These are phyloP conservation scores for Chloroclystis v-ata DNA, from an alignment of 2,888 invertebrate genomes.

Conservation along the genomic window DNA sequence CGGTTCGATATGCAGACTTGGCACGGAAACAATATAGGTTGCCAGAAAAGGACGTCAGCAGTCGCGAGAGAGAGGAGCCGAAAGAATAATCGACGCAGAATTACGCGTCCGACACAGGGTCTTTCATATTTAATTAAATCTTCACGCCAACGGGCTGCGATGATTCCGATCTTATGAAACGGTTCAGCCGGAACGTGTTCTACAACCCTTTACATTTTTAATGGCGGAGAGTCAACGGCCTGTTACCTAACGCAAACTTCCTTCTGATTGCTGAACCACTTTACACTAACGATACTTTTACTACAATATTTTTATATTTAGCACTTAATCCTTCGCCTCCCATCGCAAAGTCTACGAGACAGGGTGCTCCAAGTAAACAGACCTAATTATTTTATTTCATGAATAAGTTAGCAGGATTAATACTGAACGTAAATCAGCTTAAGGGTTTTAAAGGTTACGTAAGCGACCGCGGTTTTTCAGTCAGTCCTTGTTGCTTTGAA, in stretches of 20 bases:
- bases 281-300: background rate
- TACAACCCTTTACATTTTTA: conserved; percentile 21
- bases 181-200: conserved; percentile 28
- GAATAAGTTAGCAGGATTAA: conserved; percentile 25
- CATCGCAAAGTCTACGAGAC: background rate
- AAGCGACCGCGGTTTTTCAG: conserved; percentile 30
- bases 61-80: conserved; percentile 51
- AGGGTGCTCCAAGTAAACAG: background rate
- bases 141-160: conserved; percentile 39
- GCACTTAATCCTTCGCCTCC: too few species aligned
- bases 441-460: conserved; percentile 36
- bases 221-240: conserved; percentile 25
- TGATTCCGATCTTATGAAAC: conserved; percentile 36
- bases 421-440: conserved; percentile 28
- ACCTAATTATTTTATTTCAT: conserved; percentile 10
- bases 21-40: conserved; percentile 65
- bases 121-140: conserved; percentile 55
- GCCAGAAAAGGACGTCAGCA: conserved; percentile 64
- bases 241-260: conserved; percentile 20
- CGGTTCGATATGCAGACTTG: conserved; percentile 64
- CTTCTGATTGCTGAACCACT: background rate
- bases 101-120: conserved; percentile 49
- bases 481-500: conserved; percentile 28
- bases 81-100: conserved; percentile 52
- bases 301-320: background rate